These are phyloP conservation scores for Cherax quadricarinatus DNA, from an alignment of 1,140 invertebrate genomes.

Conservation along the genomic window DNA sequence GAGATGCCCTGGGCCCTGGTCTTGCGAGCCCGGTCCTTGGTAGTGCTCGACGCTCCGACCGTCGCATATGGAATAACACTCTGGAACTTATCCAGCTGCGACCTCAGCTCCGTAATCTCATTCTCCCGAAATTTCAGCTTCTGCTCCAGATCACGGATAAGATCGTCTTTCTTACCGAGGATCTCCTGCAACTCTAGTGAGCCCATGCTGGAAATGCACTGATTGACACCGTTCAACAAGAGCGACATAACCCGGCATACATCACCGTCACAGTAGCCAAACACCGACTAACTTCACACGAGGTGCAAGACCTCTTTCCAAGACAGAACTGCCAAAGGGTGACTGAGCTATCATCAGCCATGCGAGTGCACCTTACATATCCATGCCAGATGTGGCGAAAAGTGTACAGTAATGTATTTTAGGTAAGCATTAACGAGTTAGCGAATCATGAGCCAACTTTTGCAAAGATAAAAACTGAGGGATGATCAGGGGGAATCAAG, in stretches of 20 bases:
- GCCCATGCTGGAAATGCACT: conserved; percentile 31
- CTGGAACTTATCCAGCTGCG: conserved; percentile 94
- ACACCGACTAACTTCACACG: conserved; percentile 41
- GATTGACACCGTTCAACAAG: conserved; percentile 50
- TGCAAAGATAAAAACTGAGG: background rate
- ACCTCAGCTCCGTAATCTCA: conserved; percentile 88
- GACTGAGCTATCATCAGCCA: background rate
- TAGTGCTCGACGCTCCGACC: conserved; percentile 72
- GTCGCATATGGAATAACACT: conserved; percentile 86
- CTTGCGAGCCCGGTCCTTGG: conserved; percentile 78
- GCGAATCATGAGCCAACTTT: background rate
- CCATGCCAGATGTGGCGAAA: background rate
- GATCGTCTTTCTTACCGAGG: conserved; percentile 45
- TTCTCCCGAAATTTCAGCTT: conserved; percentile 84
- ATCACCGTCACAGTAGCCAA: conserved; percentile 56
- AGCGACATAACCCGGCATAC: conserved; percentile 34
- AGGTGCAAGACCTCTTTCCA: conserved; percentile 28
- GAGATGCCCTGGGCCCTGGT: conserved; percentile 94
- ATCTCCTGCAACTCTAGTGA: conserved; percentile 38
- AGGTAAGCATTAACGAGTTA: background rate
- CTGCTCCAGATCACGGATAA: conserved; percentile 80
- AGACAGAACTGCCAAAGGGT: conserved; percentile 16
- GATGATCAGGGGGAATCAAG: too few relatives aligned
- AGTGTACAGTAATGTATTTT: background rate
- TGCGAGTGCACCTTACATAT: background rate